Base-by-base conservation (phyloP, 1,140 invertebrate species). In the Xylocopa sonorina region DNA sequence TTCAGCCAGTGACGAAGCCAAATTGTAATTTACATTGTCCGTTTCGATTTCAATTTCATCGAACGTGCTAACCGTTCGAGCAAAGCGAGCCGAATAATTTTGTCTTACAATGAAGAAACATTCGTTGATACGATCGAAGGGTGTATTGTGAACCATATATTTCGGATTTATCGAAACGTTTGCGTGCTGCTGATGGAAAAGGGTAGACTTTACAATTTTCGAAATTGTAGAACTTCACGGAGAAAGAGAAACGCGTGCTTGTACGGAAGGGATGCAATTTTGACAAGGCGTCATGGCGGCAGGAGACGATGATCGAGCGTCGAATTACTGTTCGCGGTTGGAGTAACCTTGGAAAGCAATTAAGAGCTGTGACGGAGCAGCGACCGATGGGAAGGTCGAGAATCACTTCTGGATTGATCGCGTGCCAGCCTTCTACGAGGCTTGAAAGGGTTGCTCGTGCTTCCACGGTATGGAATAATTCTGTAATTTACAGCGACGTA, bases 291-390 rank as follows among this genome's bases (percentile, higher is more conserved):
- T 0, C 1, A 55, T 34, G 21, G 21, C 2, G 1, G 6, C 12
- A n/a, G 48, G 27, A n/a, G 67, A 62, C 43, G 34, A 62, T 66
- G 69, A 80, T 80, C 78, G 64, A 74, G 51, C 29, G n/a, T 29
- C n/a, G 32, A 79, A 83, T 79, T 64, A 76, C 63, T 46, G 60
- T n/a, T 24, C 41, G 64, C 64, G 51, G 63, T 43, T 12, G 32
- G 43, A 58, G 57, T 80, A 69, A 80, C 51, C 81, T 83, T 84
- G 63, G 60, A 66, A 83, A 80, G 57, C 81, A 72, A 84, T 84
- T 83, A 84, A 81, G 69, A 80, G 58, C 46, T 41, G 21, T 46
- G 41, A 50, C 76, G 75, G 38, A 60, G 53, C 50, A 58, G 38
- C 48, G 50, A 51, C 58, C 66, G 67, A 63, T 46, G 62, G 66